Conservation (phyloP, 2,113 vertebrate species). For the Strix uralensis region DNA sequence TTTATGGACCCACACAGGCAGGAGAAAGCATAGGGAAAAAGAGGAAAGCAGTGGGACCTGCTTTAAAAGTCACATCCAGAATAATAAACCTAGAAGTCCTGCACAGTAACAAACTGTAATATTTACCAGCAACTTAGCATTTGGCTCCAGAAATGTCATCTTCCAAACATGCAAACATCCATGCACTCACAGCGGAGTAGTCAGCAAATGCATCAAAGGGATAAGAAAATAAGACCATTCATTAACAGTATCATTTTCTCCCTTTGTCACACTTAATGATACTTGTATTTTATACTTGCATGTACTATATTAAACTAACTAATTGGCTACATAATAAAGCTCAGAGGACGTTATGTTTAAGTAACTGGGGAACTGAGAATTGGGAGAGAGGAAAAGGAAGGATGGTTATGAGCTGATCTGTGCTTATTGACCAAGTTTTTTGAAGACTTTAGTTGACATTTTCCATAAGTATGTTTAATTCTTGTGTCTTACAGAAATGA, state of each 20-base stretch:
- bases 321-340: conserved; percentile 64
- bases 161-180: conserved; percentile 68
- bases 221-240: conserved; percentile 9
- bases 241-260: background rate
- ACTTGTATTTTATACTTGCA: conserved; percentile 42
- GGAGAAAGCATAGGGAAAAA: background rate
- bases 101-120: conserved; percentile 48
- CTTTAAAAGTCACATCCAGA: conserved; percentile 6
- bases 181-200: background rate
- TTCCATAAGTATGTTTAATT: conserved; percentile 48
- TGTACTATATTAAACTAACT: conserved; percentile 61
- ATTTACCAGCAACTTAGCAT: conserved; percentile 68
- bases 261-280: conserved; percentile 5
- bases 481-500: conserved; percentile 31
- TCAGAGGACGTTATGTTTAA: conserved; percentile 32
- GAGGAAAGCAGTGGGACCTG: background rate
- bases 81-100: conserved; percentile 34
- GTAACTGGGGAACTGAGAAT: conserved; percentile 6
- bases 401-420: background rate
- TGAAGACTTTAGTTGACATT: conserved; percentile 18
- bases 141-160: conserved; percentile 70
- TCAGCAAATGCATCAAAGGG: conserved; percentile 29
- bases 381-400: background rate
- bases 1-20: background rate
- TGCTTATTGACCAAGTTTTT: conserved; percentile 3